These are phyloP conservation scores for Melinaea menophilus DNA, from an alignment of 2,888 invertebrate species.

Conservation along the genomic window DNA sequence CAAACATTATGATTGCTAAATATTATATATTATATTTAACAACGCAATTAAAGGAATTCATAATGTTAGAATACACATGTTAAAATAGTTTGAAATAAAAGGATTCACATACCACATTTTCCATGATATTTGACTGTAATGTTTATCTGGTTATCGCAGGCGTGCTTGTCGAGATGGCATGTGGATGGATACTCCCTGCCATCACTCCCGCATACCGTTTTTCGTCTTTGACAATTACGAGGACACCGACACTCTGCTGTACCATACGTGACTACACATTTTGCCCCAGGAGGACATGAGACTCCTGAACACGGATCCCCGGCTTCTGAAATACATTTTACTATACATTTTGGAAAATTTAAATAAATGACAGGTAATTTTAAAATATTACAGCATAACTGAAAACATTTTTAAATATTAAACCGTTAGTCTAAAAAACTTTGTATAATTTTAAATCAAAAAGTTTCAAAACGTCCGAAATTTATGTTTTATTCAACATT, in stretches of 20 bases:
- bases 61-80: too few species aligned
- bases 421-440: too few species aligned
- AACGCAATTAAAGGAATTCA: too few species aligned
- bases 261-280: slow-evolving; percentile 83
- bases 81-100: background rate
- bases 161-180: slow-evolving; percentile 89
- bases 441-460: background rate
- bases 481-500: background rate
- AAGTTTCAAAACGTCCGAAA: background rate
- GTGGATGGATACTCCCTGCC: slow-evolving; percentile 91
- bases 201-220: slow-evolving; percentile 93
- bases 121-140: slow-evolving; percentile 89
- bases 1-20: too few species aligned
- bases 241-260: slow-evolving; percentile 81
- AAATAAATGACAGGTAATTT: too few species aligned
- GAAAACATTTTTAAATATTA: too few species aligned
- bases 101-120: slow-evolving; percentile 86
- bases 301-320: slow-evolving; percentile 84
- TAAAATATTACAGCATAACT: too few species aligned
- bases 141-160: slow-evolving; percentile 86
- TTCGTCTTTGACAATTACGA: slow-evolving; percentile 80
- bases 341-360: background rate
- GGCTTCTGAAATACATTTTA: slow-evolving; percentile 58
- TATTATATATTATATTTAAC: too few species aligned
- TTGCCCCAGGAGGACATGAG: slow-evolving; percentile 83